Evolutionary conservation across 2,888 invertebrate genomes (phyloP).

Genomic region (Clepsis dumicolana): DNA sequence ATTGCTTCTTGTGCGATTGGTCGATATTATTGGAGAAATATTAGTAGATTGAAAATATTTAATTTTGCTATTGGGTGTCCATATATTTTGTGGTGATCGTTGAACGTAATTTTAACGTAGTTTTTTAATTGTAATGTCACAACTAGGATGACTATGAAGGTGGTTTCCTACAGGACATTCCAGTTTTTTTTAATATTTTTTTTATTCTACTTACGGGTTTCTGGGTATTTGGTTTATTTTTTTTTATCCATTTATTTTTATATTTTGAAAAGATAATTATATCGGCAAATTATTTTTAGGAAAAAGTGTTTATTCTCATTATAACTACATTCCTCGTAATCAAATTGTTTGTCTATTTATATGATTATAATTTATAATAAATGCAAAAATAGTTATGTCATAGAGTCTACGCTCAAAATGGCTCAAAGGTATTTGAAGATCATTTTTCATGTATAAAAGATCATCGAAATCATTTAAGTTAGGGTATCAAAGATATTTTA

Average conservation of each 20-base stretch:
- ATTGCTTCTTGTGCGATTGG: constrained; percentile 21
- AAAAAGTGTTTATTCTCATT: constrained; percentile 3
- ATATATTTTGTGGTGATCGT: neutral
- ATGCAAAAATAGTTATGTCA: constrained; percentile 15
- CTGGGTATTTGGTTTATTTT: constrained; percentile 27
- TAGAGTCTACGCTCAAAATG: constrained; percentile 37
- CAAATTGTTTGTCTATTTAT: constrained; percentile 6
- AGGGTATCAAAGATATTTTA: constrained; percentile 45
- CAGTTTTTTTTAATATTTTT: constrained; percentile 30
- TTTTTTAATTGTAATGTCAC: constrained; percentile 18
- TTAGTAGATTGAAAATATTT: neutral
- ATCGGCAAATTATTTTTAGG: neutral
- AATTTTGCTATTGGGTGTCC: neutral
- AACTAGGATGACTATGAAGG: constrained; percentile 19
- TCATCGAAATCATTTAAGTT: constrained; percentile 33
- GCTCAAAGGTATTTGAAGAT: constrained; percentile 40
- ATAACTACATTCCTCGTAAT: constrained; percentile 31
- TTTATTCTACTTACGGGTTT: constrained; percentile 19
- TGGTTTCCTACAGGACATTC: constrained; percentile 41
- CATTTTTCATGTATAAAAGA: constrained; percentile 33
- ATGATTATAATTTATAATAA: constrained; percentile 8
- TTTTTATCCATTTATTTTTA: neutral
- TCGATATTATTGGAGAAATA: constrained; percentile 31
- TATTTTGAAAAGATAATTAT: constrained; percentile 9
- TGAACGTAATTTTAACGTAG: constrained; percentile 7